phyloP scores from a whole-genome alignment of 1,140 invertebrate genomes.

The Whitmania pigra region DNA sequence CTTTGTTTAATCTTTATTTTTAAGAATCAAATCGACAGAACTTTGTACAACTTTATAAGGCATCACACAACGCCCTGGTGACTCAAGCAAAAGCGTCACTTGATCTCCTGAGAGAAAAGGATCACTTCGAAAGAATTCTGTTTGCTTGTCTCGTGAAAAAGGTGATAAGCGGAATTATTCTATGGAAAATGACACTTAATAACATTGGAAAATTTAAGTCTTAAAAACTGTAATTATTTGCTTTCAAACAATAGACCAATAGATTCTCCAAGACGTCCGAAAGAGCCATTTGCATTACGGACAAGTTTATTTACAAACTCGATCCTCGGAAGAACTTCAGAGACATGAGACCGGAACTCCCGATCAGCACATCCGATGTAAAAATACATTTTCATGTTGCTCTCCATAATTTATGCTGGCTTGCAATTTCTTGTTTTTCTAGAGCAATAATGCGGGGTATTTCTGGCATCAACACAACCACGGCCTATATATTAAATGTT shows the following conservation, averaged over 20 bases:
- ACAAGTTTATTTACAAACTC: slow-evolving; percentile 74
- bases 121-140: slow-evolving; percentile 54
- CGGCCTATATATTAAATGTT: too few relatives aligned
- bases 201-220: neutral
- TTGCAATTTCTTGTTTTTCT: too few relatives aligned
- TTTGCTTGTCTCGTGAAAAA: slow-evolving; percentile 51
- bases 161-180: slow-evolving; percentile 28
- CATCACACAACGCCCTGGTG: neutral
- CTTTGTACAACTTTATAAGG: neutral
- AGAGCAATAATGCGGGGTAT: too few relatives aligned
- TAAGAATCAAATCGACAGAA: neutral
- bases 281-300: slow-evolving; percentile 73
- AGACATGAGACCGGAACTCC: slow-evolving; percentile 68
- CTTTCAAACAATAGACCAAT: slow-evolving; percentile 44
- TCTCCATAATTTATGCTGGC: too few relatives aligned
- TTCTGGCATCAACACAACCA: too few relatives aligned
- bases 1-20: neutral
- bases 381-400: too few relatives aligned
- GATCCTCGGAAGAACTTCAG: slow-evolving; percentile 66
- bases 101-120: slow-evolving; percentile 56
- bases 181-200: too few relatives aligned
- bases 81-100: slow-evolving; percentile 1
- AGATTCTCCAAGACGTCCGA: slow-evolving; percentile 75
- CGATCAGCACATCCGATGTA: slow-evolving; percentile 42
- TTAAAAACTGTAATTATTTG: slow-evolving; percentile 21